A percentile compares a stretch with the other conserved stretches of the same genome.
phyloP scores from a whole-genome alignment of 2,113 vertebrate species.

The Ictidomys tridecemlineatus region DNA sequence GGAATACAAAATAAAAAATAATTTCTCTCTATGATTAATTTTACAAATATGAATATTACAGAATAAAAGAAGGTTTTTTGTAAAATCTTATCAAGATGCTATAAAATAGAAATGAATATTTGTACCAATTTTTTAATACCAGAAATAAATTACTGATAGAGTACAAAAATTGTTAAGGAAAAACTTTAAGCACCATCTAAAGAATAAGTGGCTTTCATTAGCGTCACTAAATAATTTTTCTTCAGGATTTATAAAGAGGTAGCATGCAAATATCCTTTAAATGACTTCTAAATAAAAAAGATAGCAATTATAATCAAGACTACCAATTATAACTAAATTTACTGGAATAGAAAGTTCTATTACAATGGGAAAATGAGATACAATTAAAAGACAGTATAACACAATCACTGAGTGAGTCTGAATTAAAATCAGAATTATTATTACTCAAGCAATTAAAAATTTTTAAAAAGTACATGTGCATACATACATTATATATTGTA shows the following conservation, averaged over 20 bases:
- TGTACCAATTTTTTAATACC: not conserved
- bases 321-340: constrained; percentile 21
- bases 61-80: not conserved
- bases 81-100: not conserved
- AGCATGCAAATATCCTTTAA: not conserved
- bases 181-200: not conserved
- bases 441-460: not conserved
- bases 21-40: not conserved
- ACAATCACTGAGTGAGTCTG: not conserved
- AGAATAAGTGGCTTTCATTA: not conserved
- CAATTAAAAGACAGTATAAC: not conserved
- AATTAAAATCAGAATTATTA: not conserved
- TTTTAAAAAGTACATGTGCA: not conserved
- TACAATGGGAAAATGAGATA: constrained; percentile 17
- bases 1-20: not conserved
- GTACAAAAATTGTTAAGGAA: not conserved
- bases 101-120: not conserved
- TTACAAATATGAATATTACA: not conserved
- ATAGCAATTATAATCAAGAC: not conserved
- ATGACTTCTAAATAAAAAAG: constrained; percentile 23
- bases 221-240: not conserved
- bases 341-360: not conserved
- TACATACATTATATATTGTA: not conserved
- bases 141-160: not conserved
- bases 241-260: not conserved